Evolutionary conservation across 2,797 vertebrate species (phyloP).

Genomic region (Trachops cirrhosus): DNA sequence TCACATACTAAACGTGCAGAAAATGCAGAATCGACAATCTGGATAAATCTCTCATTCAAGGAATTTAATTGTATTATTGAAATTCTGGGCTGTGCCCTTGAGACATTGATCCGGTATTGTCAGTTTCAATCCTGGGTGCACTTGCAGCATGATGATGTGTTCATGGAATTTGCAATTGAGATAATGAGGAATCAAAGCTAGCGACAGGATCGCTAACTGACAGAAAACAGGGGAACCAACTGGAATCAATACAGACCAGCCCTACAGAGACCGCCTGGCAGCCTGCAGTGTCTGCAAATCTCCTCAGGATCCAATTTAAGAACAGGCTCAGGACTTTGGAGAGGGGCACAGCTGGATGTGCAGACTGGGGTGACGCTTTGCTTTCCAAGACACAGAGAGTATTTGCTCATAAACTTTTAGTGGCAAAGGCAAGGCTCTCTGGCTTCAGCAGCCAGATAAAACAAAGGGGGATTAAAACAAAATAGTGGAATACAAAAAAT

Average conservation of each 20-base stretch:
- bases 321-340: conserved; percentile 71
- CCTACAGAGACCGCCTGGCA: conserved; percentile 75
- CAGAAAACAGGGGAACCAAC: conserved; percentile 80
- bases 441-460: conserved; percentile 77
- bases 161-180: conserved; percentile 76
- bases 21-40: conserved; percentile 78
- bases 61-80: conserved; percentile 84
- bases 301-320: conserved; percentile 80
- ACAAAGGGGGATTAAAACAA: conserved; percentile 76
- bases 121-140: conserved; percentile 72
- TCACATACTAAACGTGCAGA: conserved; percentile 67
- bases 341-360: conserved; percentile 69
- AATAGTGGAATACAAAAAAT: conserved; percentile 71
- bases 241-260: conserved; percentile 73
- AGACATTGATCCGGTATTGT: conserved; percentile 80
- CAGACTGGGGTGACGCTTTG: conserved; percentile 59
- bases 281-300: conserved; percentile 59
- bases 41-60: conserved; percentile 75
- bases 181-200: conserved; percentile 81
- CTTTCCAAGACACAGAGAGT: conserved; percentile 76
- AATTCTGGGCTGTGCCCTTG: conserved; percentile 78
- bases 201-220: conserved; percentile 76
- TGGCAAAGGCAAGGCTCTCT: conserved; percentile 75
- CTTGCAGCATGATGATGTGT: conserved; percentile 75
- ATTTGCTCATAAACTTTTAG: conserved; percentile 79